phyloP scores from a whole-genome alignment of 2,797 vertebrate species.

The Mycteria americana region DNA sequence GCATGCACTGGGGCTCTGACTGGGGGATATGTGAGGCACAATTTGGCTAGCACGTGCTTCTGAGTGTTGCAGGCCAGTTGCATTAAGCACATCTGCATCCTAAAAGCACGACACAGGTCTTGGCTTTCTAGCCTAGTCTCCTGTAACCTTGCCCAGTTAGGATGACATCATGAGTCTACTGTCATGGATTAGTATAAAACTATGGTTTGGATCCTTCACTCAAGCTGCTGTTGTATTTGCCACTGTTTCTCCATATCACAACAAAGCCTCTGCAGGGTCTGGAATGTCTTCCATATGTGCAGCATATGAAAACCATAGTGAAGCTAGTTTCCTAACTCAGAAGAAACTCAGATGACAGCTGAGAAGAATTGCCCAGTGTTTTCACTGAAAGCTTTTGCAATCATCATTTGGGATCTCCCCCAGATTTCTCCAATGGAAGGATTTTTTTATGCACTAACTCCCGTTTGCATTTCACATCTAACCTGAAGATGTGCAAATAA shows the following conservation, averaged over 20 bases:
- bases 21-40: neutral
- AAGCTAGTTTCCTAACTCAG: neutral
- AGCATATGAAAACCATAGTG: neutral
- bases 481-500: neutral
- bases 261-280: neutral
- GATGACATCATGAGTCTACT: neutral
- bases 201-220: neutral
- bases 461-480: neutral
- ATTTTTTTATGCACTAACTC: neutral
- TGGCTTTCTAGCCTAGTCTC: neutral
- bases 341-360: neutral
- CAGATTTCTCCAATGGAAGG: neutral
- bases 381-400: neutral
- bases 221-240: neutral
- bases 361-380: neutral
- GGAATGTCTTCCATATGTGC: neutral
- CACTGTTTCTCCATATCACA: neutral
- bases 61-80: neutral
- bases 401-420: neutral
- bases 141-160: neutral
- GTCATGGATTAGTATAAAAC: neutral
- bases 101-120: neutral
- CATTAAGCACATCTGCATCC: neutral
- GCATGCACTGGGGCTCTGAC: neutral
- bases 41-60: neutral